Base-by-base conservation (phyloP, 2,888 invertebrate species). In the Hyposoter didymator region DNA sequence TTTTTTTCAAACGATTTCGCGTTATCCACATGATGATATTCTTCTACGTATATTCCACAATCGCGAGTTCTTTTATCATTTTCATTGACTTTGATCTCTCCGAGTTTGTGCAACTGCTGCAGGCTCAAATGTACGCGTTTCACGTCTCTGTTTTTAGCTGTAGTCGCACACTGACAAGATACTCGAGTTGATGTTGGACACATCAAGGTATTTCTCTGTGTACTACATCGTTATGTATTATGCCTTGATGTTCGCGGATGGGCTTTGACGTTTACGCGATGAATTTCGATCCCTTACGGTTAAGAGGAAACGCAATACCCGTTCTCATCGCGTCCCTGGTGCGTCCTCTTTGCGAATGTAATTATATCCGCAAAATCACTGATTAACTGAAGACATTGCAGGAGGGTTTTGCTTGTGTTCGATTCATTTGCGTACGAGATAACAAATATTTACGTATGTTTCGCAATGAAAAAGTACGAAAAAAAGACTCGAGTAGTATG, bases 301-400 rank as follows among this genome's bases (percentile, higher is more conserved):
- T 84, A 70, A 59, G 55, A 59, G 75, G 49, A 59, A 67, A 55
- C 75, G 49, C 52, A 75, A n/a, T 49, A 72, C 70, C 45, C 66
- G n/a, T 49, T 12, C 70, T 10, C 39, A 52, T 19, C 73, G 59
- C 52, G 14, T 66, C 7, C 62, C 59, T 32, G 59, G 73, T 22
- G 32, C 49, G 74, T 73, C 67, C 69, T 82, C 87, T 87, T 87
- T 86, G 87, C 86, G 79, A 87, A 82, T 84, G 82, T 87, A 86
- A 87, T 87, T n/a, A 59, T 84, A 87, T 87, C 83, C 43, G 62
- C 66, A 76, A 87, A 87, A 85, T 87, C 81, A 86, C 83, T 82
- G 84, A 76, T 84, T 84, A 86, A 85, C 86, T 70, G 74, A 82
- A 78, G 82, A 79, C 49, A 75, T 74, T 75, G 82, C 52, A 55